Evolutionary conservation across 2,888 invertebrate species (phyloP).

Genomic region (Oligia fasciuncula): DNA sequence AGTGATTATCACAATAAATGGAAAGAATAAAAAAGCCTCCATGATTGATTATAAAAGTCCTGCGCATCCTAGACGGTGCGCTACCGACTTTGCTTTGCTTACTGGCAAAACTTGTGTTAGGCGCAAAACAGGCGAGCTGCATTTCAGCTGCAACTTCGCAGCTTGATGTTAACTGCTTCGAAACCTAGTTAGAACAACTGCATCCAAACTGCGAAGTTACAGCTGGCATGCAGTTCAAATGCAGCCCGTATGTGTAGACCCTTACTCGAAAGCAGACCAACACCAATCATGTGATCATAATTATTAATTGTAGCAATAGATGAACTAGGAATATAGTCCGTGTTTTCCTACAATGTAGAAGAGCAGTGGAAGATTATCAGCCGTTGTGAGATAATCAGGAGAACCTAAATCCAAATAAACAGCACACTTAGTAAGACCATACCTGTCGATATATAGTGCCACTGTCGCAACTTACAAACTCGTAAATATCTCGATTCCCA

Average conservation of each 20-base stretch:
- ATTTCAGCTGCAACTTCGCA: no score
- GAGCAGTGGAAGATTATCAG: neutral
- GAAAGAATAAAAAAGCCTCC: neutral
- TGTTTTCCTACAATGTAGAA: neutral
- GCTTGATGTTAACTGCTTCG: no score
- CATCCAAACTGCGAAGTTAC: no score
- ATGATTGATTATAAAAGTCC: neutral
- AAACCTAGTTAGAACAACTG: no score
- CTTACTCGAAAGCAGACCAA: no score
- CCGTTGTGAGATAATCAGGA: neutral
- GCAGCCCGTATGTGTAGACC: no score
- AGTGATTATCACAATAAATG: neutral
- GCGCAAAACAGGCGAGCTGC: no score
- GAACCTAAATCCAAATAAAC: neutral
- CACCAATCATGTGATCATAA: neutral
- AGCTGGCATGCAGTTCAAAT: no score
- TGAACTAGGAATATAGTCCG: neutral
- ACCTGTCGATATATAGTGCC: neutral
- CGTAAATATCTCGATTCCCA: conserved; percentile 21
- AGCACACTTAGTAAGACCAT: neutral
- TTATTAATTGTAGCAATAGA: neutral
- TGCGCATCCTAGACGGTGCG: neutral
- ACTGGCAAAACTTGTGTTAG: neutral
- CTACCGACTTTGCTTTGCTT: no score
- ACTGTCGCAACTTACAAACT: conserved; percentile 18